Percentiles rank a stretch among this genome's conserved stretches.
These are phyloP conservation scores for Aelia acuminata DNA, from an alignment of 2,888 invertebrate genomes.

Conservation along the genomic window DNA sequence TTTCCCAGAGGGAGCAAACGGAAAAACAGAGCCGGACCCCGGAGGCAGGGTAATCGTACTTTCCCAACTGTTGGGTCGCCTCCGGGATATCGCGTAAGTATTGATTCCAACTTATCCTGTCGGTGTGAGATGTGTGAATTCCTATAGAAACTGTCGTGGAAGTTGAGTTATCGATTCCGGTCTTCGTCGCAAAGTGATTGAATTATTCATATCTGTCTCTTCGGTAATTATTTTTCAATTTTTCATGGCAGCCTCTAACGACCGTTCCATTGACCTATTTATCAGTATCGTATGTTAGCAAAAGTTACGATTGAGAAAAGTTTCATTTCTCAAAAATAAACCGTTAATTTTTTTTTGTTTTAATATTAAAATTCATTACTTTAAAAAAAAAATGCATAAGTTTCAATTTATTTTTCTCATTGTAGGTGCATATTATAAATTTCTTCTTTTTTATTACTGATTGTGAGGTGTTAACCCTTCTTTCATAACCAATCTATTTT, in stretches of 20 bases:
- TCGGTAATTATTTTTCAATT: slow-evolving; percentile 12
- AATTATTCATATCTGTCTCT: not conserved
- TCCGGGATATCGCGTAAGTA: not conserved
- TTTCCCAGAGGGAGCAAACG: not conserved
- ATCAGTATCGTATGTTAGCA: no score
- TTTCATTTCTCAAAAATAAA: no score
- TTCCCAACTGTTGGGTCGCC: not conserved
- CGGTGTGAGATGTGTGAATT: not conserved
- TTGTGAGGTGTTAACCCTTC: no score
- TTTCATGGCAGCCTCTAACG: not conserved
- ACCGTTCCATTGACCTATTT: no score
- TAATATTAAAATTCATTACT: no score
- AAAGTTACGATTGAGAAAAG: no score
- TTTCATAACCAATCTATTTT: no score
- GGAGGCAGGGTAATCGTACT: not conserved
- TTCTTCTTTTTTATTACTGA: no score
- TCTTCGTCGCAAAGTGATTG: not conserved
- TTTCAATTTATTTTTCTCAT: no score
- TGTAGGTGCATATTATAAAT: no score
- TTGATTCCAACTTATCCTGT: not conserved
- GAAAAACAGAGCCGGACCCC: not conserved
- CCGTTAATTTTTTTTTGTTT: no score
- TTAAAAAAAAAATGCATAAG: no score
- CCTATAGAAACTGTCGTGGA: not conserved
- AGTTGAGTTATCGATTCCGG: not conserved